These are phyloP conservation scores for Eustalomyia histrio DNA, from an alignment of 2,888 invertebrate species.

Conservation along the genomic window DNA sequence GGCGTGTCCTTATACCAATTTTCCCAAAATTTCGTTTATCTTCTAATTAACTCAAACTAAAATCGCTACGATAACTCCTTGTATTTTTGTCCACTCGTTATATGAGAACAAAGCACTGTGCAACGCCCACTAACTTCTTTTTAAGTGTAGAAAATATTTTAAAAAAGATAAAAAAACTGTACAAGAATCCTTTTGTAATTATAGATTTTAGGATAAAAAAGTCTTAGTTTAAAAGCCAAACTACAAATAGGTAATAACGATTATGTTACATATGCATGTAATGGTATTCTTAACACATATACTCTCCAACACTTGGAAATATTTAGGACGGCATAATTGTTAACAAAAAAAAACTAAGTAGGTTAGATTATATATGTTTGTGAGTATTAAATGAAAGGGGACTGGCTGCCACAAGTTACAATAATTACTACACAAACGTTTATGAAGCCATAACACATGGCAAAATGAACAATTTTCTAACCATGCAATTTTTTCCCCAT, in stretches of 20 bases:
- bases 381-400: slow-evolving; percentile 20
- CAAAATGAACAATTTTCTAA: slow-evolving; percentile 6
- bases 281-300: slow-evolving; percentile 25
- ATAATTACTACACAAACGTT: slow-evolving; percentile 24
- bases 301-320: not conserved
- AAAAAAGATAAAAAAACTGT: too few relatives aligned
- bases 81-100: too few relatives aligned
- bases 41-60: too few relatives aligned
- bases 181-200: too few relatives aligned
- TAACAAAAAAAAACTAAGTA: not conserved
- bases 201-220: not conserved
- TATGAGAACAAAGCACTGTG: too few relatives aligned
- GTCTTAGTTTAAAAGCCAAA: not conserved
- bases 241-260: slow-evolving; percentile 39
- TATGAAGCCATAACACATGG: slow-evolving; percentile 33
- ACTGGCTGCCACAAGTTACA: not conserved
- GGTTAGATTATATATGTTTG: slow-evolving; percentile 4
- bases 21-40: too few relatives aligned
- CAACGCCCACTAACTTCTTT: too few relatives aligned
- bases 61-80: too few relatives aligned
- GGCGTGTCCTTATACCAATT: too few relatives aligned
- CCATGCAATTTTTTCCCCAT: not conserved
- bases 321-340: slow-evolving; percentile 35
- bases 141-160: too few relatives aligned
- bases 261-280: slow-evolving; percentile 43